Evolutionary conservation across 1,140 invertebrate species (phyloP).

Genomic region (Drosophila kanapiae): DNA sequence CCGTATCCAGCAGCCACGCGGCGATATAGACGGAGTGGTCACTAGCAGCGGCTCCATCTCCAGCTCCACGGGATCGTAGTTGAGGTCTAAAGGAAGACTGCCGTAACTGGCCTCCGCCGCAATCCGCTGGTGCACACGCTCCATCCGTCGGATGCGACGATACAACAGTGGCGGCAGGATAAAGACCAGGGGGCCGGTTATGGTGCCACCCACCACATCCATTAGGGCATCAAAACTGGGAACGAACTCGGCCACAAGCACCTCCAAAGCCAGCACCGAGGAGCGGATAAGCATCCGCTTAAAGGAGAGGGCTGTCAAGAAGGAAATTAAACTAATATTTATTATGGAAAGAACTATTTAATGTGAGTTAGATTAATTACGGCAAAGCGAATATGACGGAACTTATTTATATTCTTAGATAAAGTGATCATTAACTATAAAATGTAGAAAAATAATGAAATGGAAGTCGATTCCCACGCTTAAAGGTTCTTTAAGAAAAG

Average conservation of each 20-base stretch:
- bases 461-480: background rate
- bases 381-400: background rate
- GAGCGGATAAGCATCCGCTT: slow-evolving; percentile 91
- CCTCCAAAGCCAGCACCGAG: slow-evolving; percentile 89
- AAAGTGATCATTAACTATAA: slow-evolving; percentile 3
- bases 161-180: slow-evolving; percentile 95
- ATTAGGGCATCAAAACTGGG: slow-evolving; percentile 96
- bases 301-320: slow-evolving; percentile 90
- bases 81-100: slow-evolving; percentile 74
- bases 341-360: background rate
- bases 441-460: background rate
- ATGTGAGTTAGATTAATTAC: slow-evolving; percentile 16
- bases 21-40: slow-evolving; percentile 24
- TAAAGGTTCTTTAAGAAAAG: too few species aligned
- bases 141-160: slow-evolving; percentile 86
- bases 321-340: background rate
- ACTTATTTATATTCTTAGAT: background rate
- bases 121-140: slow-evolving; percentile 72
- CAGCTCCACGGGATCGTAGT: slow-evolving; percentile 74
- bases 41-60: slow-evolving; percentile 70
- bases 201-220: slow-evolving; percentile 93
- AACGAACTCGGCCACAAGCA: slow-evolving; percentile 92
- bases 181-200: slow-evolving; percentile 94
- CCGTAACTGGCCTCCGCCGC: slow-evolving; percentile 78
- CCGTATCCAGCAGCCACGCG: slow-evolving; percentile 61